Evolutionary conservation across 2,888 invertebrate genomes (phyloP), one percentile per base, ranked within the genome.

Genomic region (Leucoptera coffeella): DNA sequence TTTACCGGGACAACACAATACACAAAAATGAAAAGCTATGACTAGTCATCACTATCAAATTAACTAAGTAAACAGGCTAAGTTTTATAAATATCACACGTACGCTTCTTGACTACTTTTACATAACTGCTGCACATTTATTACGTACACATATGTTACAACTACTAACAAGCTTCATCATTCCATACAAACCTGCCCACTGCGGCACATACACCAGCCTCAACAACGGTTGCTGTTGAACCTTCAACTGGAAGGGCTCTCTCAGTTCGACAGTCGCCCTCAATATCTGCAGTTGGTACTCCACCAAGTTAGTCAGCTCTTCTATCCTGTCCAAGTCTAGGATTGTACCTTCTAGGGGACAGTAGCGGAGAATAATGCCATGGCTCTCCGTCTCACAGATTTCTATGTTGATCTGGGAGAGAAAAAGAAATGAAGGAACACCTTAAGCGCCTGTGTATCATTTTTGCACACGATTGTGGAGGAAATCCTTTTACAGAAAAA

Each of bases 351-450:
- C 92, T 11, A 94, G 73, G 0, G 93, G 91, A 40, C 90, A 88
- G 55, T 88, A 91, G 20, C 92, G 74, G 8, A 90, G 74, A 4
- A 85, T 88, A 1, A 91, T 78, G 12, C 93, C 93, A 38, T 85
- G 77, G 3, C 78, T 74, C 41, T 90, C 88, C 19, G 92, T 78
- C 40, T 92, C 91, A 42, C 90, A 85, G 3, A 90, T 80, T 45
- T 90, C 88, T 38, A 94, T 78, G 34, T 83, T 84, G 28, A 93
- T 80, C 74, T 81, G 58, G 7, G 9, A n/a, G 23, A 2, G 4
- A 22, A 22, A 22, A 3, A 3, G n/a, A 19, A 8, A 8, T 8
- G 19, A 8, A 19, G 4, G 19, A 3, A 10, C 19, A 10, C n/a
- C n/a, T n/a, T n/a, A n/a, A n/a, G n/a, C n/a, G n/a, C n/a, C n/a